Conservation (phyloP, 2,888 invertebrate species). For the Tuberolachnus salignus region DNA sequence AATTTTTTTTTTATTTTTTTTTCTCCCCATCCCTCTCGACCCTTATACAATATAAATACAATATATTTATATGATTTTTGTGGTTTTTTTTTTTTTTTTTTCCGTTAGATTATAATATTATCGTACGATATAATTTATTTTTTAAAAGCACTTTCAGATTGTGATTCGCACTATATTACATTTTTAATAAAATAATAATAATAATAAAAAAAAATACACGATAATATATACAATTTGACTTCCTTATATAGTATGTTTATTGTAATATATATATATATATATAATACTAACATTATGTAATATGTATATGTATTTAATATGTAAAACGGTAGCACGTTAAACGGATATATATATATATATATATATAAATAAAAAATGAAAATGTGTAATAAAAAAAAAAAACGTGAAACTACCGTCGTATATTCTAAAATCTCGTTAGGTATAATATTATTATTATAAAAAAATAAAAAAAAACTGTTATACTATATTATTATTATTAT, state of each 20-base stretch:
- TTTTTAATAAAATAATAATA: too few relatives aligned
- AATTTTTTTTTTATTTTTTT: neutral
- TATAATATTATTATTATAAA: conserved; percentile 27
- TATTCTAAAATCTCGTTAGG: conserved; percentile 55
- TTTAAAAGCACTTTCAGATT: conserved; percentile 54
- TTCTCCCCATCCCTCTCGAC: too few relatives aligned
- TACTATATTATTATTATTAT: conserved; percentile 29
- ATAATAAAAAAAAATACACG: too few relatives aligned
- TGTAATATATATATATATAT: conserved; percentile 2
- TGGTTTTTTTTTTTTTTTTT: neutral
- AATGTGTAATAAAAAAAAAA: conserved; percentile 19
- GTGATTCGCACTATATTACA: conserved; percentile 54
- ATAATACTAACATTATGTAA: too few relatives aligned
- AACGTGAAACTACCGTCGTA: conserved; percentile 52
- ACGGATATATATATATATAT: neutral
- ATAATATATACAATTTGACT: conserved; percentile 51
- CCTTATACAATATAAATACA: neutral
- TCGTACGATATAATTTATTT: conserved; percentile 22
- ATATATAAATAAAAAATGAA: neutral
- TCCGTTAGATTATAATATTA: conserved; percentile 4
- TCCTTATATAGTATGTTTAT: conserved; percentile 21
- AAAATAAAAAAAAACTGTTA: conserved; percentile 41
- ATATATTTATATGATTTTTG: neutral
- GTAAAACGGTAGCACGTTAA: conserved; percentile 29
- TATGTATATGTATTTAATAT: conserved; percentile 9